phyloP scores from a whole-genome alignment of 2,888 invertebrate species.

The Encarsia formosa region DNA sequence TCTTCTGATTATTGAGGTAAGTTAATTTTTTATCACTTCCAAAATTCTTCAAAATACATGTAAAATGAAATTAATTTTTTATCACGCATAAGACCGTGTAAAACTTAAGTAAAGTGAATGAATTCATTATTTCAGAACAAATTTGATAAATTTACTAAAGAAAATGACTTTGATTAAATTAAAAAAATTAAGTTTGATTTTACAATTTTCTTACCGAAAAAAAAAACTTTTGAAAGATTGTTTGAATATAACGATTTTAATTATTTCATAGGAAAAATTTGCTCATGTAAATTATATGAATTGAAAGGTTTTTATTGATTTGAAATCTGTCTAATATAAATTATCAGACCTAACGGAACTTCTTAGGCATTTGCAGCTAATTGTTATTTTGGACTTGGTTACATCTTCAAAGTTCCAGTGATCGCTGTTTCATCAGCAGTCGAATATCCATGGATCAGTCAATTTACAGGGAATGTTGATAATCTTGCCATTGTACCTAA shows the following conservation, averaged over 20 bases:
- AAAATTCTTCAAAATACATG: not conserved
- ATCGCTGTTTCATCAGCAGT: conserved; percentile 23
- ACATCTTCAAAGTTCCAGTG: conserved; percentile 33
- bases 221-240: too few species aligned
- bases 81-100: too few species aligned
- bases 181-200: too few species aligned
- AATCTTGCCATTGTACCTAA: conserved; percentile 28
- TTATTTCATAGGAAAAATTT: too few species aligned
- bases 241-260: too few species aligned
- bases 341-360: too few species aligned
- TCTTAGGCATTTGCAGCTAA: conserved; percentile 29
- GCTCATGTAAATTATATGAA: too few species aligned
- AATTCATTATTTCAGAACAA: not conserved
- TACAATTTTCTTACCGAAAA: too few species aligned
- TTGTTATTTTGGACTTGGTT: conserved; percentile 38
- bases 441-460: conserved; percentile 27
- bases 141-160: not conserved
- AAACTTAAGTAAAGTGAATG: not conserved
- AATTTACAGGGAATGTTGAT: conserved; percentile 30
- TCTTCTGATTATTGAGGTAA: conserved; percentile 28
- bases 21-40: not conserved
- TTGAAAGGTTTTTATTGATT: too few species aligned
- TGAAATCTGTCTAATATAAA: too few species aligned
- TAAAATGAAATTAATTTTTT: not conserved
- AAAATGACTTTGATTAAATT: not conserved